Base-by-base conservation (phyloP, 2,888 invertebrate genomes). In the Trissonchulus latispiculum region DNA sequence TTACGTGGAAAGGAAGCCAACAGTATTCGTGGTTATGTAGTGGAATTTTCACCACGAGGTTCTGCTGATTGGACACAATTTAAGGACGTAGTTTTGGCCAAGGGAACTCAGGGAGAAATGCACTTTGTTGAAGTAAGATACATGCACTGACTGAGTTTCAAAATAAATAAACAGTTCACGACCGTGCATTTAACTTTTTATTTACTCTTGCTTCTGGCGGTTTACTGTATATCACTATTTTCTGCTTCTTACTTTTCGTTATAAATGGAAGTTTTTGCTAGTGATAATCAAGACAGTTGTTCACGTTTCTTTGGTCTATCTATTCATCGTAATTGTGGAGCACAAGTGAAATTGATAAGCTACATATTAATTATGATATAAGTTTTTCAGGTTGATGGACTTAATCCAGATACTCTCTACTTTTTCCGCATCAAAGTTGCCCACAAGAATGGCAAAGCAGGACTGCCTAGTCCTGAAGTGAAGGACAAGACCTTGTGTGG, bases 391-490 rank as follows among this genome's bases (percentile, higher is more conserved):
- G 81, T 82, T 32, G 76, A 77, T 33, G 77, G 78, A 31, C 76
- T 82, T 33, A 77, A 77, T 31, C 80, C 82, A 32, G 80, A 83
- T 61, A 83, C 81, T 2, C 75, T 78, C 32, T 83, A 82, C 77
- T 82, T 81, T 79, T 83, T 83, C 80, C 79, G 82, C 62, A 76
- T 82, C 31, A 77, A 78, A 18, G 81, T 83, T n/a, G 81, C 79
- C 36, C 80, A 80, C 72, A 80, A 80, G 76, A 79, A 79, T 70
- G 82, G 81, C 70, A 81, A 83, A 76, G 73, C 79, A 36, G 82
- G 82, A 31, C 77, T 76, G 1, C 80, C 82, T 2, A 80, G 82
- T 37, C 82, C 82, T 29, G 81, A 80, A 75, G 77, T 78, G 61
- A 78, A 80, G 70, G 82, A 80, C 1, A 77, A 77, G 37, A 82